Conservation (phyloP, 2,888 invertebrate species). For the Acronicta psi region DNA sequence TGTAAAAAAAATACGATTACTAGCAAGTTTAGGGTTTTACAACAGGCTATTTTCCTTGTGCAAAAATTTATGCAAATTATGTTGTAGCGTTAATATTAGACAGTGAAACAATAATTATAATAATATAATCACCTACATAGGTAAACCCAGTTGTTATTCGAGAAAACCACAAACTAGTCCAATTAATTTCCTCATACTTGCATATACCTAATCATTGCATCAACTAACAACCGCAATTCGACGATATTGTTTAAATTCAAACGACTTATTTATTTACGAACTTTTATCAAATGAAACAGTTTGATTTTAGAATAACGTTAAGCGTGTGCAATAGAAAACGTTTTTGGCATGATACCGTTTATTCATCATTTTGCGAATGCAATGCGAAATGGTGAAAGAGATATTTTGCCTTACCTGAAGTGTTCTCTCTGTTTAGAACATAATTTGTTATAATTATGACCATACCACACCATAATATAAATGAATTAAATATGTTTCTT, state of each 20-base stretch:
- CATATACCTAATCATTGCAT: slow-evolving; percentile 12
- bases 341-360: no score
- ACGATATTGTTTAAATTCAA: slow-evolving; percentile 1
- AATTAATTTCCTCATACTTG: slow-evolving; percentile 46
- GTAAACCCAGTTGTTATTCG: slow-evolving; percentile 46
- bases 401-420: neutral
- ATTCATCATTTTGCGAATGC: no score
- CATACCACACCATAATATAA: no score
- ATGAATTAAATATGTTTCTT: no score
- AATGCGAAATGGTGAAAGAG: neutral
- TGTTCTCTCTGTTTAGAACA: neutral
- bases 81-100: neutral
- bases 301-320: no score
- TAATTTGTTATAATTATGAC: no score
- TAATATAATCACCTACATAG: neutral
- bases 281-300: no score
- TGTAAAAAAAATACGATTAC: no score
- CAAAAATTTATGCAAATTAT: neutral
- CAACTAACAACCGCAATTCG: slow-evolving; percentile 22
- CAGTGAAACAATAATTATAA: neutral
- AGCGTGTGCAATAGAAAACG: no score
- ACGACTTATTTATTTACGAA: neutral
- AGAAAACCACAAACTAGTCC: slow-evolving; percentile 47
- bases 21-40: no score
- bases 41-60: neutral